Evolutionary conservation across 2,113 vertebrate species (phyloP), one percentile per base, ranked within the genome.

Genomic region (Ceuthmochares aereus): DNA sequence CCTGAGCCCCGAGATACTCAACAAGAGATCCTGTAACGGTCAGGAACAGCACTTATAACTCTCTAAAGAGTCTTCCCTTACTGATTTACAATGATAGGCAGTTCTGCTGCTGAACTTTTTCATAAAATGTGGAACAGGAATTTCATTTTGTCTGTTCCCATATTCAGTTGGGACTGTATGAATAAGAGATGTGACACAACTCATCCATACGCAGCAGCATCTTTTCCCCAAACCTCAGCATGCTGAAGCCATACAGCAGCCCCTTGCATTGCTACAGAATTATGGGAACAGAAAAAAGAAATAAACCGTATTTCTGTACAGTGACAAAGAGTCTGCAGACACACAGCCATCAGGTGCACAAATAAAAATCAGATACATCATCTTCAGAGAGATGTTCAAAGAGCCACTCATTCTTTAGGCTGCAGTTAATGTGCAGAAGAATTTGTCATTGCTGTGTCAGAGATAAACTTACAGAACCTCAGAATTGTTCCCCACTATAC

Each of bases 131-230:
- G 68, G 60, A 84, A 36, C 49, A 87, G 56, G 84, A 88, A 91
- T 56, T 78, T 51, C 32, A 7, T 73, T 89, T 91, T 77, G 70
- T 78, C 78, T 92, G 37, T 87, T 95, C 87, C 73, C 56, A 20
- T 78, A 74, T 27, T 91, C 85, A 80, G 72, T 9, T 51, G 84
- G 75, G 67, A 70, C 66, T 30, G 25, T 25, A 89, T 73, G 84
- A 96, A 83, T 91, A 93, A 90, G 93, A 94, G 84, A 92, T 74
- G 68, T 73, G 90, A 73, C 84, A 84, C 86, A 89, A 88, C 64
- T 89, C 85, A 70, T 95, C 84, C 86, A 77, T 55, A 77, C 40
- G 83, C 69, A 84, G 81, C 20, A 81, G 49, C 64, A 7, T 37
- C 83, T 77, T 60, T 73, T 87, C 84, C 83, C 47, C 68, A 66